These are phyloP conservation scores for Tragelaphus scriptus DNA, from an alignment of 2,113 vertebrate genomes.

Conservation along the genomic window DNA sequence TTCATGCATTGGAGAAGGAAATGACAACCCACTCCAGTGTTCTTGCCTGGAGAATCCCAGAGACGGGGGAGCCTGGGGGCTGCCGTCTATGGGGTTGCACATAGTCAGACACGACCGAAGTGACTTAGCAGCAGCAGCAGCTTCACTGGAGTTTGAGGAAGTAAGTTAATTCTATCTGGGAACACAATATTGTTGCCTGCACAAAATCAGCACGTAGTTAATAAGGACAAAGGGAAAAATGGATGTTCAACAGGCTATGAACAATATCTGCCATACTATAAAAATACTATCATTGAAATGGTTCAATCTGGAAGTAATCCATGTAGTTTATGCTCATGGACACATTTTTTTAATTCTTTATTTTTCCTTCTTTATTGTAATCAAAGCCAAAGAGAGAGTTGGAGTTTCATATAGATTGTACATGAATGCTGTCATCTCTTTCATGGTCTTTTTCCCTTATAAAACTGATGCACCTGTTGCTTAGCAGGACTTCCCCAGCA, in stretches of 20 bases:
- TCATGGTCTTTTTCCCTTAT: not conserved
- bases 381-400: not conserved
- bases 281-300: not conserved
- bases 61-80: not conserved
- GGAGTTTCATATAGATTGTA: not conserved
- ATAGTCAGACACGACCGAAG: not conserved
- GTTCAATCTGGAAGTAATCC: not conserved
- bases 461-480: not conserved
- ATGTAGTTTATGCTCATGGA: not conserved
- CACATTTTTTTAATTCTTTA: not conserved
- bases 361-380: not conserved
- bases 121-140: not conserved
- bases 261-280: not conserved
- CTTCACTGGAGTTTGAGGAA: not conserved
- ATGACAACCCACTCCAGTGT: not conserved
- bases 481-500: not conserved
- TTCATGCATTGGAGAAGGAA: not conserved
- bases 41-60: not conserved
- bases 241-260: not conserved
- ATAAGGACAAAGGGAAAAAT: not conserved
- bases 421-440: not conserved
- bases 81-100: rapidly evolving
- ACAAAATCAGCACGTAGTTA: not conserved
- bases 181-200: not conserved
- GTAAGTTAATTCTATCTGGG: not conserved